Evolutionary conservation across 2,888 invertebrate genomes (phyloP).

Genomic region (Yponomeuta cagnagella): DNA sequence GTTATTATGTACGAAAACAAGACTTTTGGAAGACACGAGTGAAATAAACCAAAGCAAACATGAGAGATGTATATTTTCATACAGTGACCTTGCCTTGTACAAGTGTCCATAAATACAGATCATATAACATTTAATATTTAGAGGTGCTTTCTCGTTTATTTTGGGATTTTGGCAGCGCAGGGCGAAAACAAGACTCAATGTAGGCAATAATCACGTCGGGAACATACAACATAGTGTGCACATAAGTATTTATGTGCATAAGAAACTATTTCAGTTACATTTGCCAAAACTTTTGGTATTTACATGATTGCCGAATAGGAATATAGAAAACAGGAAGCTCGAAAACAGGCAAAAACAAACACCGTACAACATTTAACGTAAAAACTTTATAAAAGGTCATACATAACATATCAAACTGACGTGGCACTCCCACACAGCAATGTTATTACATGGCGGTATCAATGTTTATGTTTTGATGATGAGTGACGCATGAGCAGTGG

Average conservation of each 20-base stretch:
- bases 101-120: constrained; percentile 22
- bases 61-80: background rate
- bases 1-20: background rate
- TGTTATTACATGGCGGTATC: background rate
- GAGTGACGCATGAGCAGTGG: background rate
- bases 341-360: background rate
- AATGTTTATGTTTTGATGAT: background rate
- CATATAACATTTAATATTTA: constrained; percentile 38
- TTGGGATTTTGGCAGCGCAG: constrained; percentile 37
- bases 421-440: background rate
- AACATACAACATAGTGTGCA: background rate
- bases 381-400: background rate
- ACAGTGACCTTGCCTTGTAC: constrained; percentile 30
- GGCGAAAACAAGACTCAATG: constrained; percentile 35
- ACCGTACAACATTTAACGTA: background rate
- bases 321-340: background rate
- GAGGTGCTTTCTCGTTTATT: constrained; percentile 37
- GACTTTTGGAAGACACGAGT: background rate
- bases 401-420: background rate
- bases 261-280: background rate
- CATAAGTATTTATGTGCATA: background rate
- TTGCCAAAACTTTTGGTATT: background rate
- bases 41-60: background rate
- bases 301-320: background rate
- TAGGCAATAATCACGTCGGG: constrained; percentile 20